These are phyloP conservation scores for Smithornis capensis DNA, from an alignment of 2,113 vertebrate genomes.

Conservation along the genomic window DNA sequence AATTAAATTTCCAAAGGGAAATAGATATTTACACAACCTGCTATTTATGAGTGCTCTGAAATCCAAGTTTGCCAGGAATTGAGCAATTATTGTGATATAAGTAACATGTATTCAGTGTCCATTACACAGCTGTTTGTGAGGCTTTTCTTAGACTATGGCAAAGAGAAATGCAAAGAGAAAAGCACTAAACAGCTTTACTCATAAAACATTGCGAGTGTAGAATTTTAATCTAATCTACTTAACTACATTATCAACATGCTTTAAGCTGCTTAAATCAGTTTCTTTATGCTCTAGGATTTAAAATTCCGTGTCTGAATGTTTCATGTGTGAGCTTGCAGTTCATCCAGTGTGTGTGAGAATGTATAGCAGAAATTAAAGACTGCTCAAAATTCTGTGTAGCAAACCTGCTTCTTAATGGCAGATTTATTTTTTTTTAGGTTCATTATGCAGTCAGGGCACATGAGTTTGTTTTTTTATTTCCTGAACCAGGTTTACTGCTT, in stretches of 20 bases:
- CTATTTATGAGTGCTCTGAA: not conserved
- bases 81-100: not conserved
- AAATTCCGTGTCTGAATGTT: not conserved
- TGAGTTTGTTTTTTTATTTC: not conserved
- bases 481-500: not conserved
- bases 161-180: not conserved
- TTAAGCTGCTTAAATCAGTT: slow-evolving; percentile 8
- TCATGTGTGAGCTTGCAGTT: not conserved
- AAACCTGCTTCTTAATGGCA: not conserved
- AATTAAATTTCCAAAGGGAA: not conserved
- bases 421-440: not conserved
- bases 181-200: not conserved
- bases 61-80: not conserved
- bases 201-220: not conserved
- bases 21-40: not conserved
- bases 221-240: slow-evolving; percentile 29
- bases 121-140: not conserved
- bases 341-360: not conserved
- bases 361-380: slow-evolving; percentile 9
- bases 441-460: not conserved
- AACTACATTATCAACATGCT: slow-evolving; percentile 21
- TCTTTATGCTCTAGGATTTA: slow-evolving; percentile 1
- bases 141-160: not conserved
- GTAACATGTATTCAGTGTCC: not conserved
- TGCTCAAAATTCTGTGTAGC: slow-evolving; percentile 19